Evolutionary conservation across 2,797 vertebrate species (phyloP), one percentile per base, ranked within the genome.

Genomic region (Pterois miles): DNA sequence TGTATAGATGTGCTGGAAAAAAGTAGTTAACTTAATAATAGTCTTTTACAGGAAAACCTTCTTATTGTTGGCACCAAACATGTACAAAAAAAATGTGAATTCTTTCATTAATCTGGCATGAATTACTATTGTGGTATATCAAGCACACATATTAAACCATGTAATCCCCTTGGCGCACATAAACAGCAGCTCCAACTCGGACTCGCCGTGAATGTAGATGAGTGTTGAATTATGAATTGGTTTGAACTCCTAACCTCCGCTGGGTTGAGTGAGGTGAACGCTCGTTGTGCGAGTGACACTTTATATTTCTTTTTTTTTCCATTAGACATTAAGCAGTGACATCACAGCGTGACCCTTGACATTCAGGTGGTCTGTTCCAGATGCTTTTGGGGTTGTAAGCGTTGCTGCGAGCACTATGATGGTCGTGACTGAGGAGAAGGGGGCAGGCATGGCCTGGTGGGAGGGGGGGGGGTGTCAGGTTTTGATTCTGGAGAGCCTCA

Each of bases 291-390:
- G 3, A 57, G 65, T 83, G 87, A 86, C 88, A 81, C 82, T 82
- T 86, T 81, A 71, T 67, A 90, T 85, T 81, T 62, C 48, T 78
- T 66, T 84, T 50, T 66, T 27, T 52, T 65, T 71, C 68, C 71
- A 66, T 64, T 65, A 65, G 82, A 93, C 85, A 93, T 86, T 58
- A 81, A 82, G 83, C 90, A 90, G 88, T 93, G 90, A 93, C 92
- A 91, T 94, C 91, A 91, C 83, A 82, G 66, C 13, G 3, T 82
- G 86, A 86, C 88, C 89, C 68, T 48, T 87, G 81, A 88, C 88
- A 74, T 76, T 76, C 74, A 80, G 86, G 75, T 70, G 80, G 70
- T 80, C 83, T 81, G 84, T 82, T 89, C 86, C 92, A 93, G 89
- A 94, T 94, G 92, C 89, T 86, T 86, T 80, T 65, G 20, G 65